Base-by-base conservation (phyloP, 2,888 invertebrate species). In the Tridacna crocea region DNA sequence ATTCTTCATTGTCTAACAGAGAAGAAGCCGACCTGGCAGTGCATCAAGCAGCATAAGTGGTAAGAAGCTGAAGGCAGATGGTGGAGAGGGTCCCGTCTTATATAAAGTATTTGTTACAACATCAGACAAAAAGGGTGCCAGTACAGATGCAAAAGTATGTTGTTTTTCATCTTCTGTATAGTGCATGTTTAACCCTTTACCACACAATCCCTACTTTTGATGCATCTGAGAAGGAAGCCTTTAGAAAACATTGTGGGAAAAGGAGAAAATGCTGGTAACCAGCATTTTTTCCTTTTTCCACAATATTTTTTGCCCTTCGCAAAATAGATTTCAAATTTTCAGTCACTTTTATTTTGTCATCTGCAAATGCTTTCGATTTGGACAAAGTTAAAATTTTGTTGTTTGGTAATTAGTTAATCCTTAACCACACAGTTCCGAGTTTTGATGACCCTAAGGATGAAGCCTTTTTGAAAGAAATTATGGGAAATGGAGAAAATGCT, bases 91-190 rank as follows among this genome's bases (percentile, higher is more conserved):
- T 6, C 77, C 87, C 13, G 87, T 91, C 4, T 61, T 93, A 27
- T 94, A 94, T 87, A 93, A 93, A 81, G 90, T 94, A 15, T 91
- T 93, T 60, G 92, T 94, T 0, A 92, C 91, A 24, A 94, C 94
- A 13, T 93, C 93, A 10, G 90, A 93, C 81, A 90, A 90, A 76
- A 93, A 93, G 79, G 91, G 91, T 79, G 91, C 92, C 36, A 92
- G 92, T 19, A 94, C 94, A 22, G 92, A 93, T 88, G 94, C 94
- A 24, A 93, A 93, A 91, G 94, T 94, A 88, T 13, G 47, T 8
- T 26, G 11, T 36, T 36, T 36, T 36, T 8, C 36, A 36, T 36
- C n/a, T n/a, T n/a, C 8, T 26, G 27, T 17, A 10, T 3, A 55
- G 15, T 19, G 55, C 19, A 15, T 19, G 17, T 55, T 55, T 55